Percentiles rank a stretch among this genome's conserved stretches.
phyloP scores from a whole-genome alignment of 2,113 vertebrate species.

The Neogale vison region DNA sequence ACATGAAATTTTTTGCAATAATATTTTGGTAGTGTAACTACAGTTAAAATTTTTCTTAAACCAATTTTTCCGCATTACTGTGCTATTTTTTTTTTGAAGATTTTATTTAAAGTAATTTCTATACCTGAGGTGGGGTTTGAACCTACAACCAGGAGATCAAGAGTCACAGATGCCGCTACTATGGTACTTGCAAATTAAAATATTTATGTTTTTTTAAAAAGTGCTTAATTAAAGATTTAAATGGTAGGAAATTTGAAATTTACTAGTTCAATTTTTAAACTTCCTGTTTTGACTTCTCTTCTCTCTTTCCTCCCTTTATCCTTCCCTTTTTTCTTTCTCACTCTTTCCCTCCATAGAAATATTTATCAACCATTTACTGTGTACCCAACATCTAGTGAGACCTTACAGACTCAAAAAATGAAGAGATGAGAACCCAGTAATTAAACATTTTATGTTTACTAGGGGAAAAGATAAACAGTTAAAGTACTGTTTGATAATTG shows the following conservation, averaged over 20 bases:
- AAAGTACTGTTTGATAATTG: neutral
- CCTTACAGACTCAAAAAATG: neutral
- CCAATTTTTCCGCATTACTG: neutral
- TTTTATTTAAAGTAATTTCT: neutral
- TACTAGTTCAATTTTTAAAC: neutral
- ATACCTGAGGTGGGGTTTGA: neutral
- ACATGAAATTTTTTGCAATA: neutral
- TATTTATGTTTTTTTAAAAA: neutral
- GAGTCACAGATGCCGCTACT: neutral
- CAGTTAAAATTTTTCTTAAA: neutral
- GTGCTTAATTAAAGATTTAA: constrained; percentile 1
- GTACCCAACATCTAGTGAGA: neutral
- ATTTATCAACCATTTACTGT: neutral
- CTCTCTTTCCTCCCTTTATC: neutral
- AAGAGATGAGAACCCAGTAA: neutral
- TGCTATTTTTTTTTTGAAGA: neutral
- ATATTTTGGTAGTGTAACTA: neutral
- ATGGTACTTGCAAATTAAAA: neutral
- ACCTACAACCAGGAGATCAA: neutral
- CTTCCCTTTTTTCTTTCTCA: neutral
- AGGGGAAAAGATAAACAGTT: neutral
- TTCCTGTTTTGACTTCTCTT: neutral
- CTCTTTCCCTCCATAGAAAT: neutral
- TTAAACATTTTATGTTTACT: neutral
- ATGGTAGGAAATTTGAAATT: constrained; percentile 25